A percentile compares a stretch with the other conserved stretches of the same genome.
These are phyloP conservation scores for Noctuana brunneofusca DNA, from an alignment of 2,888 invertebrate genomes.

Conservation along the genomic window DNA sequence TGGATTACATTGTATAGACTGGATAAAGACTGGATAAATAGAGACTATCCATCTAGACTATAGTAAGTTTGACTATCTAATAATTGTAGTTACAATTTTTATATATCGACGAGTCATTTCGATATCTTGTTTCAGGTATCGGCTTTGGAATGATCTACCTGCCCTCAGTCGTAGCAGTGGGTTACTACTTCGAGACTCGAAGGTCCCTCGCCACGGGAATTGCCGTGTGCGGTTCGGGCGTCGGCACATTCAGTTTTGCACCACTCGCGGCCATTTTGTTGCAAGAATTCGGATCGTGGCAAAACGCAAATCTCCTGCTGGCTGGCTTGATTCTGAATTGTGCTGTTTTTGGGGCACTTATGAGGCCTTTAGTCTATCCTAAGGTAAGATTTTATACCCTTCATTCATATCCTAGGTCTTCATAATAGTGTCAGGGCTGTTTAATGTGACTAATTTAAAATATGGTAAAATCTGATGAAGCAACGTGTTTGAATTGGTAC, in stretches of 20 bases:
- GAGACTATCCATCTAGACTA: no score
- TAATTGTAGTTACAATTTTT: no score
- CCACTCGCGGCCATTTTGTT: constrained; percentile 93
- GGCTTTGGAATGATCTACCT: constrained; percentile 97
- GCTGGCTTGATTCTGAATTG: constrained; percentile 97
- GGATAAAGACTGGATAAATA: no score
- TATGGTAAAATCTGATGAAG: background rate
- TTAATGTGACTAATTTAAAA: background rate
- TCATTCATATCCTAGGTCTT: background rate
- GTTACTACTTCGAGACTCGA: constrained; percentile 98
- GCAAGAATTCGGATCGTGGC: constrained; percentile 91
- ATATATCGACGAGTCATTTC: no score
- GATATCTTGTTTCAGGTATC: constrained; percentile 84
- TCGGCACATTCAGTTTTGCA: constrained; percentile 96
- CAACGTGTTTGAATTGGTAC: background rate
- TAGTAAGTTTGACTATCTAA: no score
- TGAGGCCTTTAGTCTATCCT: constrained; percentile 91
- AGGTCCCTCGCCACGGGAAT: constrained; percentile 96
- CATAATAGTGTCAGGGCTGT: background rate
- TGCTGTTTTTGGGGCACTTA: constrained; percentile 92
- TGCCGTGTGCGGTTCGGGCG: constrained; percentile 97
- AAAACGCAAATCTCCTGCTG: constrained; percentile 93
- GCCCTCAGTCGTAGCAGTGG: constrained; percentile 98
- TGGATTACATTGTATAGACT: no score
- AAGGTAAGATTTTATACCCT: constrained; percentile 67